phyloP scores from a whole-genome alignment of 2,888 invertebrate species.

The Actias luna region DNA sequence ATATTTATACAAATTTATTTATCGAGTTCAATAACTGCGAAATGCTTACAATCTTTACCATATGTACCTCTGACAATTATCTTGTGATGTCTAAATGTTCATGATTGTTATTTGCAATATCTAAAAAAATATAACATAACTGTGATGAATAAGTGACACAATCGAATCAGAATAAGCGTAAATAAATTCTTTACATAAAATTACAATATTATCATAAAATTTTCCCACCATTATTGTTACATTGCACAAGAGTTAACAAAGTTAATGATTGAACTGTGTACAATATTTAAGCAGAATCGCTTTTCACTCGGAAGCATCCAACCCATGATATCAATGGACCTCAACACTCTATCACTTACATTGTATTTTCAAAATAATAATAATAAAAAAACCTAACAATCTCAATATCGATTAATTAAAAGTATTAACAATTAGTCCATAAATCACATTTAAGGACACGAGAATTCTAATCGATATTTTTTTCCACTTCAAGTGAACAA shows the following conservation, averaged over 20 bases:
- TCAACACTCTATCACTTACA: background rate
- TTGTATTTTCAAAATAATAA: background rate
- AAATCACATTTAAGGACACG: conserved; percentile 5
- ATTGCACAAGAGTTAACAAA: background rate
- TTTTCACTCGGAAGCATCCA: background rate
- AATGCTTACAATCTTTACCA: too few relatives aligned
- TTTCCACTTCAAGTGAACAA: background rate
- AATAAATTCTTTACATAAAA: background rate
- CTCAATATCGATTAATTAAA: conserved; percentile 1
- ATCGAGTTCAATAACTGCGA: too few relatives aligned
- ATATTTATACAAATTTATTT: too few relatives aligned
- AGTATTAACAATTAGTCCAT: conserved; percentile 1
- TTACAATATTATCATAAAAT: background rate
- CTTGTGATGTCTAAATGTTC: background rate
- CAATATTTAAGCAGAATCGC: background rate
- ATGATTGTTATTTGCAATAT: background rate
- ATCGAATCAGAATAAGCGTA: background rate
- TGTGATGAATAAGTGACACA: background rate
- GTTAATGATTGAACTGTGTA: background rate
- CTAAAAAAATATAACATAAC: background rate
- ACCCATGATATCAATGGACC: background rate
- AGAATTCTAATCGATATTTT: background rate
- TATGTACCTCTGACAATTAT: background rate
- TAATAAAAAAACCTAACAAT: background rate
- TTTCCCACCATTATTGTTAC: background rate